These are phyloP conservation scores for Lepus timidus DNA, from an alignment of 2,113 vertebrate species.

Conservation along the genomic window DNA sequence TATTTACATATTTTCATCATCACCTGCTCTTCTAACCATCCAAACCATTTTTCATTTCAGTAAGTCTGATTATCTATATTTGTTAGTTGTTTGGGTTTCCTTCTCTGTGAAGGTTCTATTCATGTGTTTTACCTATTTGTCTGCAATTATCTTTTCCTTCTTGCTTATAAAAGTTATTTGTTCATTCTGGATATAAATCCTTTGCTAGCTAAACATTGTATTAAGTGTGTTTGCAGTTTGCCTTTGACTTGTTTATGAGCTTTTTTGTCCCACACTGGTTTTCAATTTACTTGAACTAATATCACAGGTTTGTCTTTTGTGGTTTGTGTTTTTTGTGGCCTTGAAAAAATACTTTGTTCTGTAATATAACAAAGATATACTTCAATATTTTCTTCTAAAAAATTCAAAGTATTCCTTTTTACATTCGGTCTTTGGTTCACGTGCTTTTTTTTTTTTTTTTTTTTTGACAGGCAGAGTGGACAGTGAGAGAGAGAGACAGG, in stretches of 20 bases:
- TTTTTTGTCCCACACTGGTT: background rate
- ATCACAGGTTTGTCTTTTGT: conserved; percentile 8
- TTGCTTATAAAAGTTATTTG: background rate
- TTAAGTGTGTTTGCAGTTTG: background rate
- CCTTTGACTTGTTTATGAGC: conserved; percentile 16
- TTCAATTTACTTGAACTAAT: conserved; percentile 34
- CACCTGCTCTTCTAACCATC: background rate
- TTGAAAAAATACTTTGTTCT: background rate
- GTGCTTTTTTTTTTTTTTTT: too few species aligned
- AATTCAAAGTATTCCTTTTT: background rate
- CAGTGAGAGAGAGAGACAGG: too few species aligned
- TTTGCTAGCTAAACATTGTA: background rate
- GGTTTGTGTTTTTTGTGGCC: background rate
- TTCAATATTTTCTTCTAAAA: conserved; percentile 30
- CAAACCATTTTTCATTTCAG: background rate
- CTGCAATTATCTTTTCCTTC: conserved; percentile 31
- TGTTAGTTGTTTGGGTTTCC: background rate
- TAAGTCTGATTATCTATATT: background rate
- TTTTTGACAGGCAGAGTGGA: too few species aligned
- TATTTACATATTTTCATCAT: background rate
- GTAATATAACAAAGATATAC: background rate
- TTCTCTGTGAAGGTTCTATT: background rate
- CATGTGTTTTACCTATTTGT: background rate
- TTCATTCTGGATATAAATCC: conserved; percentile 3
- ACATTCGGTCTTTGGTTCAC: conserved; percentile 11